A percentile compares a stretch with the other conserved stretches of the same genome.
Conservation (phyloP, 2,113 vertebrate genomes). For the Neofelis nebulosa region DNA sequence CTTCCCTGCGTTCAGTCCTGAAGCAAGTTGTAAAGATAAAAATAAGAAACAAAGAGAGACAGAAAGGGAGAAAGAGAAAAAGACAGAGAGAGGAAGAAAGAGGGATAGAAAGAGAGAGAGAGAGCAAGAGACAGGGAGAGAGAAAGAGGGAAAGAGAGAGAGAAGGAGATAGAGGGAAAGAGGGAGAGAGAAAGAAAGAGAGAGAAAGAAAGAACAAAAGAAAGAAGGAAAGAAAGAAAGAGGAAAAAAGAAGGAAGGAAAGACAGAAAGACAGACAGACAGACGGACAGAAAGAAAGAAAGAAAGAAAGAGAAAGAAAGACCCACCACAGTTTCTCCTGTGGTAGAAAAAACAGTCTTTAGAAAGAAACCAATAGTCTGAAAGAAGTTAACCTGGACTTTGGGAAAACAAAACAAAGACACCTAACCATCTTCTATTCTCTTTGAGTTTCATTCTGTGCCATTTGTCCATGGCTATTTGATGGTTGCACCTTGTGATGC, state of each 20-base stretch:
- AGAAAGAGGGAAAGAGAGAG: too few species aligned
- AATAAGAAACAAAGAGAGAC: neutral
- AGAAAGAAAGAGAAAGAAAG: too few species aligned
- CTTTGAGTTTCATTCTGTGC: neutral
- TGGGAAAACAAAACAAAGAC: neutral
- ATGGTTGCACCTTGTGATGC: neutral
- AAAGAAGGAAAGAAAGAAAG: neutral
- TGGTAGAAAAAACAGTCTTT: neutral
- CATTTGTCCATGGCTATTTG: accelerated
- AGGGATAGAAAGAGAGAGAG: neutral
- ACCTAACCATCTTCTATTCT: neutral
- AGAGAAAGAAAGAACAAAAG: neutral
- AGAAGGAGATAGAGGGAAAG: too few species aligned
- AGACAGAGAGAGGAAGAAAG: neutral
- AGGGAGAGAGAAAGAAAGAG: accelerated
- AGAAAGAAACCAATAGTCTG: neutral
- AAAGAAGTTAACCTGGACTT: neutral
- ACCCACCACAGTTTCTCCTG: neutral
- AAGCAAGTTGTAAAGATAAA: neutral
- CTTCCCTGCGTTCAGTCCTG: neutral
- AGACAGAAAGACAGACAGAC: accelerated
- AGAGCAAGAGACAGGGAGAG: neutral
- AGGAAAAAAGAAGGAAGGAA: neutral
- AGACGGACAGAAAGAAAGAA: neutral
- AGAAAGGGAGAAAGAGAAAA: neutral